Conservation (phyloP, 2,888 invertebrate genomes). For the Carterocephalus palaemon region DNA sequence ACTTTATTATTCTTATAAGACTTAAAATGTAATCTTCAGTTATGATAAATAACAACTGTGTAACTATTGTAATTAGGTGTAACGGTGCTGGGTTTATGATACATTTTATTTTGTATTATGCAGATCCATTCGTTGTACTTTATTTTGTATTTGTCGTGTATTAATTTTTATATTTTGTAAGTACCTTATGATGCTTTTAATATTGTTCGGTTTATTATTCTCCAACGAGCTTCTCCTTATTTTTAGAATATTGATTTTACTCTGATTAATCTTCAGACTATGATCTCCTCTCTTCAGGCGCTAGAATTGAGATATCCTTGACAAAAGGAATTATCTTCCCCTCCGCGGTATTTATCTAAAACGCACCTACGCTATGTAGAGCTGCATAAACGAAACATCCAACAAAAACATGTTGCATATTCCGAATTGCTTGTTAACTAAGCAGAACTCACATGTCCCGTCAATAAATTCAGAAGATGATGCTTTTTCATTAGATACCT, state of each 20-base stretch:
- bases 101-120: constrained; percentile 69
- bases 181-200: constrained; percentile 55
- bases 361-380: too few relatives aligned
- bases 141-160: constrained; percentile 67
- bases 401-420: too few relatives aligned
- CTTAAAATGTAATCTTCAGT: constrained; percentile 65
- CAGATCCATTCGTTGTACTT: constrained; percentile 67
- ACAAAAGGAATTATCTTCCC: too few relatives aligned
- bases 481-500: too few relatives aligned
- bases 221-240: constrained; percentile 35
- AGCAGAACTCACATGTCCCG: too few relatives aligned
- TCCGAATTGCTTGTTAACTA: too few relatives aligned
- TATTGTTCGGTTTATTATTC: constrained; percentile 73
- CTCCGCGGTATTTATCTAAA: too few relatives aligned
- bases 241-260: constrained; percentile 36
- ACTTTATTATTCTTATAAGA: constrained; percentile 74
- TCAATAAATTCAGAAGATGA: too few relatives aligned
- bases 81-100: constrained; percentile 76
- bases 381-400: too few relatives aligned
- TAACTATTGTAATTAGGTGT: constrained; percentile 73
- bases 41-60: constrained; percentile 61
- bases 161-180: constrained; percentile 60
- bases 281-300: too few relatives aligned
- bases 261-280: too few relatives aligned
- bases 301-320: too few relatives aligned